Evolutionary conservation across 35 echinoderm and acorn worm genomes (phyloP), one percentile per base, ranked within the genome.

Genomic region (Heliocidaris tuberculata): DNA sequence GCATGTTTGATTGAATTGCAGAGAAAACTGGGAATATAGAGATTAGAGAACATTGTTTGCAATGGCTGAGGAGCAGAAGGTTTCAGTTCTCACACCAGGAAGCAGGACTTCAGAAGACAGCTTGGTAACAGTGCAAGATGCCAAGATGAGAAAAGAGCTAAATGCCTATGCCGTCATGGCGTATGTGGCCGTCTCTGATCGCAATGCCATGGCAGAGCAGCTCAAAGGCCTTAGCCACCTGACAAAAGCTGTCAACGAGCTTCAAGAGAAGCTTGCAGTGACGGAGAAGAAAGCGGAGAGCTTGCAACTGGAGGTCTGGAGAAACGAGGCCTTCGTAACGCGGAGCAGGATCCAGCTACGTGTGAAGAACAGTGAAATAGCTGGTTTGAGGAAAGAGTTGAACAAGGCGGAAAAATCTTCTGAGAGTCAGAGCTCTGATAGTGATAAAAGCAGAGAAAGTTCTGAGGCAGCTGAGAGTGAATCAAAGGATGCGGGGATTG

Each of bases 161-260:
- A 93, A 93, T 30, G 91, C 91, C 47, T 59, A 93, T n/a, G 50
- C 91, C 19, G 48, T 93, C 9, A 93, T 93, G 91, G 91, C 91
- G 17, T 93, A 93, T n/a, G 50, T 93, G 48, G 91, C 91, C 2
- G 91, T 93, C 10, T 93, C 91, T 11, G 91, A 93, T 31, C 91
- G 91, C 91, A 93, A 93, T 59, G 91, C 91, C 31, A 93, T 93
- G 91, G 48, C 50, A 11, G 91, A 93, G 50, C 91, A 59, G n/a
- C 50, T 93, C 12, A 93, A 93, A 59, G 91, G 91, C 13, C 7
- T 93, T 16, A 59, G 15, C 17, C 91, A 93, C 49, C 47, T 93
- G 4, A 93, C 31, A 4, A 35, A 59, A 30, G 91, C 91, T 30
- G 17, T 93, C 0, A 48, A 30, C 47, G 91, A 93, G 91, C 29